Evolutionary conservation across 2,797 vertebrate species (phyloP), one percentile per base, ranked within the genome.

Genomic region (Schizothorax lantsangensis): DNA sequence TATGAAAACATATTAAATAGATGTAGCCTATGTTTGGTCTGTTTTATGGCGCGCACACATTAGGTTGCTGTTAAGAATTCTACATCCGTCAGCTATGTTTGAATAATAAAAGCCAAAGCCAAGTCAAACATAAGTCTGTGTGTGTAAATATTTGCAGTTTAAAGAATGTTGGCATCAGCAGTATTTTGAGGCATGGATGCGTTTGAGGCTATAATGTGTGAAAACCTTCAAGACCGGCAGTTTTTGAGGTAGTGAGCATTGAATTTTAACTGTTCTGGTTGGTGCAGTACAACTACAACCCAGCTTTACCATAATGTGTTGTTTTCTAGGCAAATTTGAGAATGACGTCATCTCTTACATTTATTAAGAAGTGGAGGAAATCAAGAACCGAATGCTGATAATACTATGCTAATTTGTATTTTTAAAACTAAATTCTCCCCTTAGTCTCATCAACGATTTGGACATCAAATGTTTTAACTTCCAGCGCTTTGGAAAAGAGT

Each of bases 391-490:
- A n/a, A n/a, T 54, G 47, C 19, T 19, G 17, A 23, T 73, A 30
- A 79, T 11, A 59, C 5, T 36, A 62, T 45, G 38, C 57, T 73
- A 21, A 33, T 73, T 8, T 59, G 8, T n/a, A 26, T n/a, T 71
- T 66, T 54, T 40, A 2, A 36, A 71, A 54, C 33, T 0, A 6
- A 71, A 71, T 68, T 86, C 47, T 86, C 6, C 5, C n/a, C 5
- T 43, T 91, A 97, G 96, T 88, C 91, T 97, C 83, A 96, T 97
- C 84, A 97, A 96, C 0, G 96, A 97, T 90, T 93, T 97, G 40
- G 96, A 97, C 30, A 95, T 97, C 89, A 95, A 94, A 21, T 96
- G 96, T 81, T 97, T 97, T 90, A 96, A 95, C 90, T 97, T 96
- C 89, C 93, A 93, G 82, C 91, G 6, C 89, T 97, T 96, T 77